These are phyloP conservation scores for Chionodraco myersi DNA, from an alignment of 2,113 vertebrate genomes.

Conservation along the genomic window DNA sequence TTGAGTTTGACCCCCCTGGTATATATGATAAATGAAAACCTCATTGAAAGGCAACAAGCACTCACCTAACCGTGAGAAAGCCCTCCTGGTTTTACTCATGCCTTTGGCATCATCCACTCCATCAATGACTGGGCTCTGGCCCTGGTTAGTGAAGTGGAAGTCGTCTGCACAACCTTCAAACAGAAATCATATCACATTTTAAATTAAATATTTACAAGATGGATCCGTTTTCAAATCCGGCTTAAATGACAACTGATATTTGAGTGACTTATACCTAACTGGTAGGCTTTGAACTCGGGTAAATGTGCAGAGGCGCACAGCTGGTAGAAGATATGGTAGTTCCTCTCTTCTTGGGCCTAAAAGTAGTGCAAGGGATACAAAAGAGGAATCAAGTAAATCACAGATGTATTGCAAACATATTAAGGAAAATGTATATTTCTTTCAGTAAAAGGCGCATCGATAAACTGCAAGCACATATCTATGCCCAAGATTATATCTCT, in stretches of 20 bases:
- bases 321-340: constrained; percentile 99
- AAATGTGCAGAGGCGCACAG: constrained; percentile 93
- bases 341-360: constrained; percentile 94
- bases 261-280: constrained; percentile 85
- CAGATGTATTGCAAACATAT: background rate
- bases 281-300: constrained; percentile 91
- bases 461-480: background rate
- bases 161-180: constrained; percentile 86
- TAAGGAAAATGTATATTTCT: background rate
- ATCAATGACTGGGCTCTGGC: constrained; percentile 89
- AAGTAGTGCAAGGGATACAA: constrained; percentile 35
- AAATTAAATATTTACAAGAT: background rate
- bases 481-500: background rate
- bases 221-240: background rate
- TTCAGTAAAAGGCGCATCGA: background rate
- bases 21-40: background rate
- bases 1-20: too few species aligned
- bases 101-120: constrained; percentile 93
- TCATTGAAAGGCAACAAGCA: background rate
- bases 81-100: constrained; percentile 89
- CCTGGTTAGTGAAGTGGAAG: constrained; percentile 93
- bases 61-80: constrained; percentile 92
- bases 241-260: background rate
- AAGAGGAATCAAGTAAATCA: background rate
- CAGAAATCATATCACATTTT: constrained; percentile 7